Percentiles rank a stretch among this genome's conserved stretches.
These are phyloP conservation scores for Turdus rufiventris DNA, from an alignment of 2,113 vertebrate species.

Conservation along the genomic window DNA sequence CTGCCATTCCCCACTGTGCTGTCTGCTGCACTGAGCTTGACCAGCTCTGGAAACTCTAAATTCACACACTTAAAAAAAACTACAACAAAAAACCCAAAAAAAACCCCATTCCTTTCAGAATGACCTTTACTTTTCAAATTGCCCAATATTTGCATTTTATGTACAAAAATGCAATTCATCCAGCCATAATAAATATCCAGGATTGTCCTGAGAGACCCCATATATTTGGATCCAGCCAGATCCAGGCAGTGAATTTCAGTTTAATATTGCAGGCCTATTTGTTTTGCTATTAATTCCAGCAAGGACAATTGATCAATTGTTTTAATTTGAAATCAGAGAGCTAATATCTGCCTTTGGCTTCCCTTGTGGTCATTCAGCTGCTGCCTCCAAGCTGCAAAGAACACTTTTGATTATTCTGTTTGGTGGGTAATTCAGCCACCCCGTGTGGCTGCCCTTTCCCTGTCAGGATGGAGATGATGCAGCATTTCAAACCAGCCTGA, in stretches of 20 bases:
- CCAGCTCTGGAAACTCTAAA: not conserved
- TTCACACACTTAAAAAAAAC: not conserved
- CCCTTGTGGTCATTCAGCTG: not conserved
- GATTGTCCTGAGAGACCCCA: not conserved
- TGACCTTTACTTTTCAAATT: not conserved
- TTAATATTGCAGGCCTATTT: slow-evolving; percentile 24
- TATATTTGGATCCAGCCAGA: not conserved
- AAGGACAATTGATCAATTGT: slow-evolving; percentile 63
- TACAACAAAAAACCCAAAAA: not conserved
- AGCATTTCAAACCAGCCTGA: not conserved
- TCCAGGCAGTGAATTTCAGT: not conserved
- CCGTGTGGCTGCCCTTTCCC: not conserved
- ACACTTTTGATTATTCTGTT: not conserved
- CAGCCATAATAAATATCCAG: not conserved
- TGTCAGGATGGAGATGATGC: not conserved
- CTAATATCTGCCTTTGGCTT: slow-evolving; percentile 42
- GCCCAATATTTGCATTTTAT: not conserved
- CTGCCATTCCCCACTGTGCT: not conserved
- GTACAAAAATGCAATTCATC: not conserved
- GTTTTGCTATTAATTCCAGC: slow-evolving; percentile 41
- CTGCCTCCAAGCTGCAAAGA: slow-evolving; percentile 12
- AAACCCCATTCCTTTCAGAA: not conserved
- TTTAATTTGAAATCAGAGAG: slow-evolving; percentile 64
- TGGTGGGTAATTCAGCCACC: not conserved
- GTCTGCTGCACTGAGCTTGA: not conserved